These are phyloP conservation scores for Dasypolia templi DNA, from an alignment of 2,888 invertebrate genomes.

Conservation along the genomic window DNA sequence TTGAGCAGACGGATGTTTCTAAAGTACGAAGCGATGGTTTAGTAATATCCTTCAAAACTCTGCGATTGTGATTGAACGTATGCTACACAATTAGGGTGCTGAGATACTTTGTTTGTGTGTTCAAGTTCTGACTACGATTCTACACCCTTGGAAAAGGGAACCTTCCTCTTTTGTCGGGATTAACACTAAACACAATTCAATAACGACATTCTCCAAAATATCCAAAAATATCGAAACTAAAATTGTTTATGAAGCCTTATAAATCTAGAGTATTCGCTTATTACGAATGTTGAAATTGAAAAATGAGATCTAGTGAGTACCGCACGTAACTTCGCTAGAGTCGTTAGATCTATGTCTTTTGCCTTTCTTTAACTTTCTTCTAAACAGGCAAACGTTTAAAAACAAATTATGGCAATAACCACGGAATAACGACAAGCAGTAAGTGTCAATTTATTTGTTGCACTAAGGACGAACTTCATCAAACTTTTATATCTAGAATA, in stretches of 20 bases:
- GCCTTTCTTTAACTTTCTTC: no score
- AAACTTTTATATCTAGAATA: no score
- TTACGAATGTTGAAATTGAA: neutral
- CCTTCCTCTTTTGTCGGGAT: neutral
- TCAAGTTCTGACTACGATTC: neutral
- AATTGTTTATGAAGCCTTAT: neutral
- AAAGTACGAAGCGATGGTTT: neutral
- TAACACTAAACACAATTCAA: neutral
- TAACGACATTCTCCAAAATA: no score
- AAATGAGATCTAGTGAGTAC: no score
- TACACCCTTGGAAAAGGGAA: neutral
- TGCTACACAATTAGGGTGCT: neutral
- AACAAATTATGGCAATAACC: no score
- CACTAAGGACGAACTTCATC: no score
- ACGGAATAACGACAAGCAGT: no score
- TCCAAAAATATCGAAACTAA: neutral
- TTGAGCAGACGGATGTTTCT: neutral
- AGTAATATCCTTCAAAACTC: neutral
- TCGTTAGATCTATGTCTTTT: no score
- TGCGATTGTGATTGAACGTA: neutral
- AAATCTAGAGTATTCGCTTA: neutral
- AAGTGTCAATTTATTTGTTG: no score
- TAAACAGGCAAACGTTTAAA: no score
- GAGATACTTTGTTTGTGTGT: neutral
- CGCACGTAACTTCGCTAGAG: no score